phyloP scores from a whole-genome alignment of 2,113 vertebrate species.

The Mobula hypostoma region DNA sequence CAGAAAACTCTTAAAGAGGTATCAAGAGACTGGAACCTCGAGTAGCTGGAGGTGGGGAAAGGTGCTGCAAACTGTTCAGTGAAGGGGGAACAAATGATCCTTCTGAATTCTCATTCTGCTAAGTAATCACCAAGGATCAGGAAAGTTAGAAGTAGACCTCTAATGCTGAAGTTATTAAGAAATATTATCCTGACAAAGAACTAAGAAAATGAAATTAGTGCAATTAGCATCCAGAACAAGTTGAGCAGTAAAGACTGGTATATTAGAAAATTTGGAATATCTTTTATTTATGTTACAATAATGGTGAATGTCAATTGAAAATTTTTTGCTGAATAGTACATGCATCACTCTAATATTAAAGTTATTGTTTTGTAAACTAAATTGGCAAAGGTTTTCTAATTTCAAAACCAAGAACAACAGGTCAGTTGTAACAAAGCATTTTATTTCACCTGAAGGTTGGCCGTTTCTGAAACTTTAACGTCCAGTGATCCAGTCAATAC shows the following conservation, averaged over 20 bases:
- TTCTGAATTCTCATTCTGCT: neutral
- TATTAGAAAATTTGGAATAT: neutral
- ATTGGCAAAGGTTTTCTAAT: neutral
- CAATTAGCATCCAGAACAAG: neutral
- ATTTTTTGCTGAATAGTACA: neutral
- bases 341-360: neutral
- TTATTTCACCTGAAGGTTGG: slow-evolving; percentile 78
- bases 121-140: neutral
- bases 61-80: neutral
- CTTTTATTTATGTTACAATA: neutral
- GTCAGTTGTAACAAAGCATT: neutral
- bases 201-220: neutral
- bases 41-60: neutral
- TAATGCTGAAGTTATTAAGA: neutral
- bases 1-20: no score
- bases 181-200: neutral
- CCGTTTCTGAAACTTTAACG: slow-evolving; percentile 93
- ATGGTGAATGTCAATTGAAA: neutral
- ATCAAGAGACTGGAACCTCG: no score
- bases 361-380: neutral
- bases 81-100: neutral
- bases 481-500: slow-evolving; percentile 90
- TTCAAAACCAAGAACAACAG: neutral
- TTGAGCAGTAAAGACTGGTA: neutral
- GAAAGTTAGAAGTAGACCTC: neutral